phyloP scores from a whole-genome alignment of 1,140 invertebrate genomes.

The Hypothenemus hampei region DNA sequence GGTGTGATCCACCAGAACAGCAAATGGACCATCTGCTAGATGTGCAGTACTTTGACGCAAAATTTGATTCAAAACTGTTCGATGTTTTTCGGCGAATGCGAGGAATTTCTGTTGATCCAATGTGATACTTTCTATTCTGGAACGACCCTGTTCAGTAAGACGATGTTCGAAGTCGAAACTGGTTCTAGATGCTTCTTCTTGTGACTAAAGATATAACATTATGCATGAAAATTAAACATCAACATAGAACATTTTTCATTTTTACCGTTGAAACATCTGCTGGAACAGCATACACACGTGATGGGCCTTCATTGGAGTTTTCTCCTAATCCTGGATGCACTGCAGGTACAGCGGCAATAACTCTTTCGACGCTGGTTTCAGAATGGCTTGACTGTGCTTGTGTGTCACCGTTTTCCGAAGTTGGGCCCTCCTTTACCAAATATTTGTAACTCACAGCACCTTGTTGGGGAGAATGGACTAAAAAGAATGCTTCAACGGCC shows the following conservation, averaged over 20 bases:
- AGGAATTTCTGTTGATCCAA: constrained; percentile 71
- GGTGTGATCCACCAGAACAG: constrained; percentile 86
- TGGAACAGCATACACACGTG: no score
- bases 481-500: constrained; percentile 88
- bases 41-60: constrained; percentile 80
- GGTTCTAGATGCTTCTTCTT: constrained; percentile 4
- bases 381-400: no score
- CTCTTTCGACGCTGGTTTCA: no score
- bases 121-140: no score
- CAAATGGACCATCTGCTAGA: constrained; percentile 83
- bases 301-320: no score
- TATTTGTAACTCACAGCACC: constrained; percentile 33
- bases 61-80: constrained; percentile 89
- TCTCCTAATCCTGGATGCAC: no score
- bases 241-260: no score
- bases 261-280: no score
- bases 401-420: no score
- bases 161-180: constrained; percentile 25
- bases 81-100: constrained; percentile 82
- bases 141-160: constrained; percentile 18
- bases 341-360: no score
- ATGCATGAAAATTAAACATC: no score
- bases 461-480: constrained; percentile 72
- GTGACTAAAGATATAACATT: not conserved
- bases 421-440: constrained; percentile 16